Evolutionary conservation across 64 coral and sea anemone genomes (phyloP).

Genomic region (Exaiptasia diaphana): DNA sequence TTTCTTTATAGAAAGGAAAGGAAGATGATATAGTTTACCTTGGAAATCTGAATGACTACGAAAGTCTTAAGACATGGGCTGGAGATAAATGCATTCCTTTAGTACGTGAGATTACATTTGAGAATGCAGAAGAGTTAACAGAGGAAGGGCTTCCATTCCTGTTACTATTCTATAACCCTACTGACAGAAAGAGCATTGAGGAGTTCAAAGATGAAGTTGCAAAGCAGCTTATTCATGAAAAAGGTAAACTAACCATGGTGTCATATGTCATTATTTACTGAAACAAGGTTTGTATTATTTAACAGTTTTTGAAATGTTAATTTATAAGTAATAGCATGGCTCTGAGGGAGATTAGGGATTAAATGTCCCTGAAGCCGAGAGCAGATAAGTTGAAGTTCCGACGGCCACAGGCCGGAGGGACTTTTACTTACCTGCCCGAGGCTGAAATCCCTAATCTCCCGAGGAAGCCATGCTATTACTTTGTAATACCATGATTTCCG

Average conservation of each 20-base stretch:
- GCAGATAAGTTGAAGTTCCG: too few relatives aligned
- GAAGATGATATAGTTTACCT: slow-evolving; percentile 77
- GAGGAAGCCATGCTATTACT: too few relatives aligned
- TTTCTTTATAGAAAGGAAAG: slow-evolving; percentile 38
- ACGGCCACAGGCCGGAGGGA: too few relatives aligned
- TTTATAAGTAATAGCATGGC: too few relatives aligned
- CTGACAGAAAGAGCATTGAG: slow-evolving; percentile 72
- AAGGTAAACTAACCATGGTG: slow-evolving; percentile 50
- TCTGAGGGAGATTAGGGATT: too few relatives aligned
- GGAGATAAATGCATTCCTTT: slow-evolving; percentile 89
- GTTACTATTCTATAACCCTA: slow-evolving; percentile 86
- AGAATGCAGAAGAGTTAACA: slow-evolving; percentile 97
- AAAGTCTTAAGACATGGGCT: slow-evolving; percentile 70
- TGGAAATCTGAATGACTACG: slow-evolving; percentile 49
- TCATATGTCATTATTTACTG: neutral
- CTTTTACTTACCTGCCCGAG: too few relatives aligned
- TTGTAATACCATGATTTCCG: too few relatives aligned
- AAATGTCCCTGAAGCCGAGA: too few relatives aligned
- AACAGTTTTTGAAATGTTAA: too few relatives aligned
- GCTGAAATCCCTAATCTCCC: too few relatives aligned
- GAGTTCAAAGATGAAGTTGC: slow-evolving; percentile 75
- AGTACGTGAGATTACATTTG: slow-evolving; percentile 94
- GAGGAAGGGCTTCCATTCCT: slow-evolving; percentile 91
- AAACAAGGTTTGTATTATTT: too few relatives aligned
- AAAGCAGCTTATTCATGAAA: slow-evolving; percentile 78